A percentile compares a stretch with the other conserved stretches of the same genome.
Conservation (phyloP, 2,888 invertebrate species). For the Sarcophaga variegata region DNA sequence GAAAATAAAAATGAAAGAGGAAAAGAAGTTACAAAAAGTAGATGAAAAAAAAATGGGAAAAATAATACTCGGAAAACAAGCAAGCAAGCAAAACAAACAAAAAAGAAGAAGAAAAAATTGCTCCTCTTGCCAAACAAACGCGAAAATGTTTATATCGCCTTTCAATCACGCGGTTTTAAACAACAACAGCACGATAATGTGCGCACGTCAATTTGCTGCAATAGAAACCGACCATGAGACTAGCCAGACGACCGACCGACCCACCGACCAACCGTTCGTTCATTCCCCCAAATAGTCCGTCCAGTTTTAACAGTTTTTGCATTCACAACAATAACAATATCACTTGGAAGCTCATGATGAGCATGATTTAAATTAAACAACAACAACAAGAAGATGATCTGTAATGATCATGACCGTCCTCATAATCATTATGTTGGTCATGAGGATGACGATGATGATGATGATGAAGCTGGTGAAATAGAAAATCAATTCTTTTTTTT, state of each 20-base stretch:
- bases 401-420: background rate
- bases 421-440: background rate
- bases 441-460: slow-evolving; percentile 65
- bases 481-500: background rate
- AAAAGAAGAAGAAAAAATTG: slow-evolving; percentile 36
- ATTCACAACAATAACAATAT: slow-evolving; percentile 59
- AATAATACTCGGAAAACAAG: background rate
- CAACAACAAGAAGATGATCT: slow-evolving; percentile 54
- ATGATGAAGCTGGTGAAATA: background rate
- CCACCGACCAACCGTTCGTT: background rate
- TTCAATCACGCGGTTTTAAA: slow-evolving; percentile 77
- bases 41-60: too few relatives aligned
- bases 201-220: slow-evolving; percentile 67
- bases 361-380: slow-evolving; percentile 26
- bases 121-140: slow-evolving; percentile 63
- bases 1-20: slow-evolving; percentile 13
- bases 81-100: background rate
- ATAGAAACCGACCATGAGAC: slow-evolving; percentile 31
- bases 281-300: slow-evolving; percentile 23
- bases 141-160: slow-evolving; percentile 79
- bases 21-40: too few relatives aligned
- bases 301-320: slow-evolving; percentile 19
- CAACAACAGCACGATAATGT: slow-evolving; percentile 70
- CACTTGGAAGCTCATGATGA: slow-evolving; percentile 15
- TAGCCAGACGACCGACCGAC: slow-evolving; percentile 29